Percentiles rank a stretch among this genome's conserved stretches.
These are phyloP conservation scores for Micromys minutus DNA, from an alignment of 2,113 vertebrate species.

Conservation along the genomic window DNA sequence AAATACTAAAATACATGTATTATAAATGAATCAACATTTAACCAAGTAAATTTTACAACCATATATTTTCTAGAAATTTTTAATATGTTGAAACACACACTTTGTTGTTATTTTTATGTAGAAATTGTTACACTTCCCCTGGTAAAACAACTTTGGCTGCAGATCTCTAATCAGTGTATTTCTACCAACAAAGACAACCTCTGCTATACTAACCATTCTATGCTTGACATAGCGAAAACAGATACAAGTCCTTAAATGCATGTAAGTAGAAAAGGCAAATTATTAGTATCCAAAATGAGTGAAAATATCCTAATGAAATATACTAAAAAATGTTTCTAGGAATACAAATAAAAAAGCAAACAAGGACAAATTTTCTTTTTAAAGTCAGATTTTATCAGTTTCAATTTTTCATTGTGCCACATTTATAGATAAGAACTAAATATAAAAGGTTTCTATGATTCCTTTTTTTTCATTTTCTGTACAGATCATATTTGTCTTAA, in stretches of 20 bases:
- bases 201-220: not conserved
- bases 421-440: not conserved
- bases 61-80: not conserved
- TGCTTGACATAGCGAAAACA: not conserved
- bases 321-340: not conserved
- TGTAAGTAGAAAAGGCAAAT: not conserved
- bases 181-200: not conserved
- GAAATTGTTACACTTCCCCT: not conserved
- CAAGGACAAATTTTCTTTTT: not conserved
- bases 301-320: not conserved
- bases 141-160: not conserved
- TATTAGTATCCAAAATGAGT: not conserved
- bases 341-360: not conserved
- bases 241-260: not conserved
- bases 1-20: not conserved
- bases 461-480: conserved; percentile 9
- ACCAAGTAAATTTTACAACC: not conserved
- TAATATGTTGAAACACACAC: not conserved
- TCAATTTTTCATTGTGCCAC: not conserved
- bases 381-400: not conserved
- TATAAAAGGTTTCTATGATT: not conserved
- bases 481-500: not conserved
- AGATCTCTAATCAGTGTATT: not conserved
- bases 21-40: not conserved
- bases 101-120: not conserved